Conservation (phyloP, 2,113 vertebrate genomes). For the Hippocampus comes region DNA sequence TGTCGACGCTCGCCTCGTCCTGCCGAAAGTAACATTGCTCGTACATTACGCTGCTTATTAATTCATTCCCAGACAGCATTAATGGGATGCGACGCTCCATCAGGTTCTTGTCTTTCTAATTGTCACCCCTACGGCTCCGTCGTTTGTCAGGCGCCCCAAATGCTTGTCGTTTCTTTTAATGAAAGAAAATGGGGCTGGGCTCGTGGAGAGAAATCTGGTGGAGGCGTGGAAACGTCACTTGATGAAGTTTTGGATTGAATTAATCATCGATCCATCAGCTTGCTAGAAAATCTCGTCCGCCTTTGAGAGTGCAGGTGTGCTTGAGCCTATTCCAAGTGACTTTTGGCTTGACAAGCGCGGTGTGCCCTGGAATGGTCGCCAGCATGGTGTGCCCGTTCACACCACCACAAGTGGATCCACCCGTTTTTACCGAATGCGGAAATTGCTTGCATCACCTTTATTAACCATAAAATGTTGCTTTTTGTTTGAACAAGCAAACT, state of each 20-base stretch:
- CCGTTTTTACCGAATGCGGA: too few species aligned
- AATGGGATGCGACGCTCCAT: constrained; percentile 69
- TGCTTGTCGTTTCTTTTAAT: constrained; percentile 34
- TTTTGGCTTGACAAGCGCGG: too few species aligned
- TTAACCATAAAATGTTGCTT: too few species aligned
- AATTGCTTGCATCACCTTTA: too few species aligned
- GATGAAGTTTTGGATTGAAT: not conserved
- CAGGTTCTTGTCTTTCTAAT: constrained; percentile 51
- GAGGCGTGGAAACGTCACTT: constrained; percentile 19
- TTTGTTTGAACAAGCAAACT: too few species aligned
- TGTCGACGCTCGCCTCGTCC: constrained; percentile 14
- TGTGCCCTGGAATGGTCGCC: too few species aligned
- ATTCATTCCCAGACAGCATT: constrained; percentile 65
- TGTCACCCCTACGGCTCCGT: constrained; percentile 35
- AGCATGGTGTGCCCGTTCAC: too few species aligned
- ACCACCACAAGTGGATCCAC: too few species aligned
- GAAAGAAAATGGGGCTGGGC: constrained; percentile 14
- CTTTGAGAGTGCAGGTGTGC: not conserved
- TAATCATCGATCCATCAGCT: not conserved
- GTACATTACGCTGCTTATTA: constrained; percentile 46
- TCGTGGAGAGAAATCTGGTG: constrained; percentile 32
- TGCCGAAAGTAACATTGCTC: constrained; percentile 39
- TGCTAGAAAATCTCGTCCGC: not conserved
- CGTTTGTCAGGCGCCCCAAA: constrained; percentile 31
- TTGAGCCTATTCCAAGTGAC: not conserved